Conservation (phyloP, 2,888 invertebrate genomes). For the Pachymerium ferrugineum region DNA sequence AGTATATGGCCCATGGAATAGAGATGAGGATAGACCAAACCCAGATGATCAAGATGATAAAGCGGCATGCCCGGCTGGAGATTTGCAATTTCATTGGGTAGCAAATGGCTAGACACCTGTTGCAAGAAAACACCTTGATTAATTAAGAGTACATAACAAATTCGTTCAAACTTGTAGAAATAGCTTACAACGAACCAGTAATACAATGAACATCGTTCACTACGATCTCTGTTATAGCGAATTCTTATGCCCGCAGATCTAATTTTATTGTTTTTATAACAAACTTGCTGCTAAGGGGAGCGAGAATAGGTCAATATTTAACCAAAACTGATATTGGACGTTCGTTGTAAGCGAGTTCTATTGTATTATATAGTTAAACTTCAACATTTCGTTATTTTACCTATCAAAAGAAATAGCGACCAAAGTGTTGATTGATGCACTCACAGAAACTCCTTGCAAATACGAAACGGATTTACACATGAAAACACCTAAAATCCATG, state of each 20-base stretch:
- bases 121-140: background rate
- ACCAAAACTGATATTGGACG: too few species aligned
- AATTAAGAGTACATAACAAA: too few species aligned
- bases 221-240: too few species aligned
- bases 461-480: constrained; percentile 56
- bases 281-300: too few species aligned
- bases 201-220: too few species aligned
- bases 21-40: constrained; percentile 50
- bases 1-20: constrained; percentile 53
- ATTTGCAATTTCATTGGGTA: constrained; percentile 51
- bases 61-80: constrained; percentile 47
- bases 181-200: too few species aligned
- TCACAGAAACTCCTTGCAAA: constrained; percentile 56
- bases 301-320: too few species aligned
- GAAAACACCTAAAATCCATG: constrained; percentile 55
- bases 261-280: too few species aligned
- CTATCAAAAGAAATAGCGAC: constrained; percentile 56
- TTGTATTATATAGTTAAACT: too few species aligned
- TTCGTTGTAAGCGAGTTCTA: too few species aligned
- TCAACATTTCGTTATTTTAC: constrained; percentile 40
- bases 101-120: constrained; percentile 49
- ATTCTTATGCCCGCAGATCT: too few species aligned
- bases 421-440: constrained; percentile 55
- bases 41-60: constrained; percentile 52
- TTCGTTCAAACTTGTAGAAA: too few species aligned